Evolutionary conservation across 2,888 invertebrate species (phyloP), one percentile per base, ranked within the genome.

Genomic region (Caenorhabditis sp.): DNA sequence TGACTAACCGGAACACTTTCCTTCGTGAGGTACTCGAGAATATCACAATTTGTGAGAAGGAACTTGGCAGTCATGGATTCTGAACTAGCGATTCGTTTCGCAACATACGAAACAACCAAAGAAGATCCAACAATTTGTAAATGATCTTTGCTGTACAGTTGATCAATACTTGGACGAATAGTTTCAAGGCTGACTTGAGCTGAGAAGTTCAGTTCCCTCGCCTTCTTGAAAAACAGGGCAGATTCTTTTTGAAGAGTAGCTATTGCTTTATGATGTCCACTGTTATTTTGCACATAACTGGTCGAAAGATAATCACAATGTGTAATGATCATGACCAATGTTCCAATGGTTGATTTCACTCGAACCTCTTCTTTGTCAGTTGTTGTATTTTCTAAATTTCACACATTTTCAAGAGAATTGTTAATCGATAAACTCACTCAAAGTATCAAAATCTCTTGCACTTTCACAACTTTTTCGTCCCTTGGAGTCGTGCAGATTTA

Each of bases 301-400:
- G 59, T 26, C 0, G 76, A 70, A n/a, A 85, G 57, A 8, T 80
- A 78, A 57, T 85, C 85, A 21, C 77, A 73, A 61, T 85, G 85
- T 8, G 85, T 69, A 27, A 85, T 75, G 53, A 64, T 67, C 52
- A 73, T 57, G 21, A 77, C 66, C 14, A 78, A 23, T 14, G 74
- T 72, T 17, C 72, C 75, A 23, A 82, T 43, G 4, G 65, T 63
- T 26, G 62, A 43, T 17, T 67, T 71, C 21, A 82, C 43, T 12
- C 63, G 65, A 52, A 76, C 63, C 26, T 75, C 70, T 64, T 70
- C 70, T 31, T 62, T 21, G 12, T 52, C 52, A 26, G 23, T 26
- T 10, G 27, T 23, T 5, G 43, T 66, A 20, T 67, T 60, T 67
- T 67, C 71, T 71, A n/a, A n/a, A n/a, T n/a, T n/a, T n/a, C n/a